Evolutionary conservation across 2,113 vertebrate species (phyloP).

Genomic region (Ovibos moschatus): DNA sequence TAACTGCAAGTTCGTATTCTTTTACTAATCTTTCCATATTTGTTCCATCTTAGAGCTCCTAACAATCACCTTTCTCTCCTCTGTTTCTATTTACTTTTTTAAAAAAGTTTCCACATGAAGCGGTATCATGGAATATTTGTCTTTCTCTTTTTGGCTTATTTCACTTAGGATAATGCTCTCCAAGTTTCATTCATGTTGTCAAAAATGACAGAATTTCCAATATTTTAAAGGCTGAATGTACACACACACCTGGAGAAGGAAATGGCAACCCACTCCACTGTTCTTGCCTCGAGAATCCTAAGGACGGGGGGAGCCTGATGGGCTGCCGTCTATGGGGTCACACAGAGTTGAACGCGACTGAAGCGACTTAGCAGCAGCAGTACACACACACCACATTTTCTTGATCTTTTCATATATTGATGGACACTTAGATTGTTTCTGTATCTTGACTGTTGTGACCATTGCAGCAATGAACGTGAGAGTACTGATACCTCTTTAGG

Average conservation of each 20-base stretch:
- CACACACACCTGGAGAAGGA: no score
- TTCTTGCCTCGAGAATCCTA: no score
- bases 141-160: background rate
- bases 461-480: background rate
- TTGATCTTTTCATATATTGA: background rate
- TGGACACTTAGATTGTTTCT: background rate
- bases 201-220: background rate
- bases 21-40: background rate
- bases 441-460: background rate
- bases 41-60: background rate
- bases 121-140: background rate
- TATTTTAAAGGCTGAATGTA: background rate
- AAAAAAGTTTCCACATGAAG: background rate
- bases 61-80: background rate
- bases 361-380: no score
- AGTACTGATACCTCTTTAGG: background rate
- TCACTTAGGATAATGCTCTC: background rate
- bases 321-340: rapidly evolving
- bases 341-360: no score
- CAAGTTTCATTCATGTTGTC: background rate
- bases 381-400: background rate
- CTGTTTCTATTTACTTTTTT: background rate
- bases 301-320: no score
- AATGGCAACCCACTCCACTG: no score
- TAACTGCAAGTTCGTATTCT: background rate